phyloP scores from a whole-genome alignment of 2,113 vertebrate species.

The Otis tarda region DNA sequence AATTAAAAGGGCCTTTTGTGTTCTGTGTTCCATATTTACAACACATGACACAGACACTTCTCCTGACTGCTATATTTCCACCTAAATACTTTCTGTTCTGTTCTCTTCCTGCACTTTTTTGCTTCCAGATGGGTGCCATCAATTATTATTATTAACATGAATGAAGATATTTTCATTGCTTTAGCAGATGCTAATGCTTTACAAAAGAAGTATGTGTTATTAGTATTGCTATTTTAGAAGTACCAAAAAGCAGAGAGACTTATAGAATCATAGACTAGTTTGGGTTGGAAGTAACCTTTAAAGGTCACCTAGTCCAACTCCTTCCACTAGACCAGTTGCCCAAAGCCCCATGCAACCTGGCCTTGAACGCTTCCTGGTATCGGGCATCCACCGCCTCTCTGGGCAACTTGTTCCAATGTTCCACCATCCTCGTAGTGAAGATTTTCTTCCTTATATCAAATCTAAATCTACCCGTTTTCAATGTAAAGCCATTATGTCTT shows the following conservation, averaged over 20 bases:
- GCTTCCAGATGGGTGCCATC: background rate
- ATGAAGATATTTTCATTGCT: conserved; percentile 1
- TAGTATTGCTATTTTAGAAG: background rate
- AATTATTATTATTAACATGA: conserved; percentile 10
- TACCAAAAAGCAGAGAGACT: background rate
- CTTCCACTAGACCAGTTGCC: no score
- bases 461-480: no score
- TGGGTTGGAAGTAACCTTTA: no score
- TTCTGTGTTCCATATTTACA: conserved; percentile 38
- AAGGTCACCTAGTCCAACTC: no score
- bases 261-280: no score
- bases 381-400: no score
- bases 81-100: background rate
- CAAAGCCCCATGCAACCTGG: no score
- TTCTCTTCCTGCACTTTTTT: background rate
- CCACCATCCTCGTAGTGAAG: no score
- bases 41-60: conserved; percentile 15
- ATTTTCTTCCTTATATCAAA: no score
- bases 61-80: background rate
- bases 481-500: no score
- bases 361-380: no score
- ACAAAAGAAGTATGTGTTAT: background rate
- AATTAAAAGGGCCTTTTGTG: conserved; percentile 35
- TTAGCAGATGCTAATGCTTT: conserved; percentile 32
- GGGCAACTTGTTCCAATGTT: no score